These are phyloP conservation scores for Aegithalos caudatus DNA, from an alignment of 2,113 vertebrate genomes.

Conservation along the genomic window DNA sequence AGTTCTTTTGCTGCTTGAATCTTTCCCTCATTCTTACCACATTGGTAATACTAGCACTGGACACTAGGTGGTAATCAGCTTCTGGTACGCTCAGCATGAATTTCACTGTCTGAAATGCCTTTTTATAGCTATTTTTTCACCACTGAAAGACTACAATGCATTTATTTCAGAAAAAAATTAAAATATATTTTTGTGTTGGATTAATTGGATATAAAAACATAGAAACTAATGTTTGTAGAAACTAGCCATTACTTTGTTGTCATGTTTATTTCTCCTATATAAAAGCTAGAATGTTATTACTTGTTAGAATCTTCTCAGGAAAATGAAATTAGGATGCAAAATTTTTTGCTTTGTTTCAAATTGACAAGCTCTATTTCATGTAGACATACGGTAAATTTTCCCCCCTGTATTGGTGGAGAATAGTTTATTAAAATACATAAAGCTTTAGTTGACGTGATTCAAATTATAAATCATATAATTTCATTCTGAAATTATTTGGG, in stretches of 20 bases:
- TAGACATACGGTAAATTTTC: neutral
- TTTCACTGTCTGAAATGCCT: neutral
- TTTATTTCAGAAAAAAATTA: neutral
- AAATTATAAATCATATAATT: neutral
- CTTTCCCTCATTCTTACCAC: neutral
- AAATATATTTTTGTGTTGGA: neutral
- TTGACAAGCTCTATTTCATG: neutral
- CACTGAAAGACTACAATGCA: neutral
- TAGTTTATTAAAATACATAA: neutral
- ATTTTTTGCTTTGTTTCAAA: neutral
- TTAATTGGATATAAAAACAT: neutral
- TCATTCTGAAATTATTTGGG: neutral
- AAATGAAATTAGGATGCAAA: neutral
- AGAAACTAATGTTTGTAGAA: too few species aligned
- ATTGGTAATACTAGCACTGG: neutral
- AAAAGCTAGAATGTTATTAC: neutral
- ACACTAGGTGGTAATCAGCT: slow-evolving; percentile 35
- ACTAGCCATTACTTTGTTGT: neutral
- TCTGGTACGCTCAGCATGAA: neutral
- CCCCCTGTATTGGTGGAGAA: neutral
- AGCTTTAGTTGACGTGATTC: neutral
- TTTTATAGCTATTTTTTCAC: neutral
- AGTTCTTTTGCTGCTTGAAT: neutral
- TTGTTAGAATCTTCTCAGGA: neutral
- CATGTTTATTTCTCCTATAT: neutral